Percentiles rank a stretch among this genome's conserved stretches.
Conservation (phyloP, 2,113 vertebrate genomes). For the Passerina amoena region DNA sequence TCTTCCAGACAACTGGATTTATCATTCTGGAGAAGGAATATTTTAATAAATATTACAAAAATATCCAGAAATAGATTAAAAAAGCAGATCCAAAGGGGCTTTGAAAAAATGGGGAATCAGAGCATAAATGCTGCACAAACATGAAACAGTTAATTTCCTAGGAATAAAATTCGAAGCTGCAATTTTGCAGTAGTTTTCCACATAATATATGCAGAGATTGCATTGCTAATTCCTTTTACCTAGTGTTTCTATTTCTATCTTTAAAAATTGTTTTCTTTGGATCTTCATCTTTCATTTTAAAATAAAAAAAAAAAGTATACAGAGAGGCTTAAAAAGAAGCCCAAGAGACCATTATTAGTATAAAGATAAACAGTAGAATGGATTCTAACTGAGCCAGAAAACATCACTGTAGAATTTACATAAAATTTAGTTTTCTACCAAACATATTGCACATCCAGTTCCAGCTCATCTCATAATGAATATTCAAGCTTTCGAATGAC, state of each 20-base stretch:
- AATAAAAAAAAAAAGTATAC: not conserved
- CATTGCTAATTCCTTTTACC: slow-evolving; percentile 57
- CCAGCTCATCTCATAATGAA: slow-evolving; percentile 60
- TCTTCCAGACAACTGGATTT: slow-evolving; percentile 73
- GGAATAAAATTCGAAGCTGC: slow-evolving; percentile 32
- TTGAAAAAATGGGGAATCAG: not conserved
- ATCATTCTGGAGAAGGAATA: slow-evolving; percentile 42
- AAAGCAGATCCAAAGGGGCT: not conserved
- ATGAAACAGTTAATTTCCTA: not conserved
- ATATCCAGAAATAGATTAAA: slow-evolving; percentile 14
- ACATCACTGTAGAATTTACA: slow-evolving; percentile 59
- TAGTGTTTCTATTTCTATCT: slow-evolving; percentile 49
- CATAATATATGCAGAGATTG: slow-evolving; percentile 47
- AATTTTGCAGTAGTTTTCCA: slow-evolving; percentile 39
- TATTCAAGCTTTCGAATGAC: slow-evolving; percentile 50
- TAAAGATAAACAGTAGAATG: slow-evolving; percentile 57
- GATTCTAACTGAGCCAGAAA: slow-evolving; percentile 61
- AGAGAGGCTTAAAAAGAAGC: slow-evolving; percentile 51
- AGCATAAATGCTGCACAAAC: not conserved
- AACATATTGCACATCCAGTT: slow-evolving; percentile 43
- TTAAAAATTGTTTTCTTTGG: slow-evolving; percentile 48
- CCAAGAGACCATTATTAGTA: slow-evolving; percentile 58
- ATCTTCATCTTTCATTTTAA: slow-evolving; percentile 53
- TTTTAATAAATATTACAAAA: slow-evolving; percentile 48
- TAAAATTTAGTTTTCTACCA: slow-evolving; percentile 64